phyloP scores from a whole-genome alignment of 2,797 vertebrate genomes.

The Diplodus puntazzo region DNA sequence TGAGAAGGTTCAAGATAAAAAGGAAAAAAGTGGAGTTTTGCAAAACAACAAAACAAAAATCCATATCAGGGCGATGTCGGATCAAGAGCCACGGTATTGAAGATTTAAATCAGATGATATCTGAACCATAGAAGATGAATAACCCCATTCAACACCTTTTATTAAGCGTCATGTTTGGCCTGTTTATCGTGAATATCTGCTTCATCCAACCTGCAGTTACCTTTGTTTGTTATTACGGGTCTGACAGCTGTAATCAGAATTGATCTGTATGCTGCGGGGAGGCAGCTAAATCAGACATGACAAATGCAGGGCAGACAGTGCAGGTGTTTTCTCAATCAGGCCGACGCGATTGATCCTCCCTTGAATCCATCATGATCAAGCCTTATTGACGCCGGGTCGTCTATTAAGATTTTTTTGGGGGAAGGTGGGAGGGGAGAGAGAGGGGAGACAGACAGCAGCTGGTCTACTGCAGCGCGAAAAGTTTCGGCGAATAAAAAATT shows the following conservation, averaged over 20 bases:
- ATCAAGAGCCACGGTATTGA: conserved; percentile 3
- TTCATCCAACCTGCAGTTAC: conserved; percentile 68
- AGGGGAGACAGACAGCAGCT: conserved; percentile 52
- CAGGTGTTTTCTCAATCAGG: conserved; percentile 82
- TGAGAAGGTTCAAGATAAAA: conserved; percentile 9
- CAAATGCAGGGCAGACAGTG: conserved; percentile 77
- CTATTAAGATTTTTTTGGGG: conserved; percentile 65
- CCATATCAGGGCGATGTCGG: conserved; percentile 19
- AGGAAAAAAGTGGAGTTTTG: not conserved
- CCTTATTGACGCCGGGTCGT: conserved; percentile 73
- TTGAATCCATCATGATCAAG: conserved; percentile 83
- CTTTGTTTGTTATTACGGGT: conserved; percentile 68
- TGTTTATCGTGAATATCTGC: conserved; percentile 67
- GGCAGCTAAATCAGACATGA: conserved; percentile 81
- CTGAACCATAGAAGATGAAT: conserved; percentile 55
- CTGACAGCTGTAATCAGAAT: conserved; percentile 83
- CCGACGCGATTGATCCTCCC: conserved; percentile 73
- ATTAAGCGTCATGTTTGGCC: conserved; percentile 53
- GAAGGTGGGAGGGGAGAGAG: not conserved
- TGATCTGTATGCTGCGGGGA: conserved; percentile 79
- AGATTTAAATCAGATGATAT: conserved; percentile 54
- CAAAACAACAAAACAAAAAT: conserved; percentile 30
- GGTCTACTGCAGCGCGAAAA: conserved; percentile 24
- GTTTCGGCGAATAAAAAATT: conserved; percentile 25
- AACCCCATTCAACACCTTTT: conserved; percentile 41